Conservation (phyloP, 2,888 invertebrate genomes). For the Leptopterna dolabrata region DNA sequence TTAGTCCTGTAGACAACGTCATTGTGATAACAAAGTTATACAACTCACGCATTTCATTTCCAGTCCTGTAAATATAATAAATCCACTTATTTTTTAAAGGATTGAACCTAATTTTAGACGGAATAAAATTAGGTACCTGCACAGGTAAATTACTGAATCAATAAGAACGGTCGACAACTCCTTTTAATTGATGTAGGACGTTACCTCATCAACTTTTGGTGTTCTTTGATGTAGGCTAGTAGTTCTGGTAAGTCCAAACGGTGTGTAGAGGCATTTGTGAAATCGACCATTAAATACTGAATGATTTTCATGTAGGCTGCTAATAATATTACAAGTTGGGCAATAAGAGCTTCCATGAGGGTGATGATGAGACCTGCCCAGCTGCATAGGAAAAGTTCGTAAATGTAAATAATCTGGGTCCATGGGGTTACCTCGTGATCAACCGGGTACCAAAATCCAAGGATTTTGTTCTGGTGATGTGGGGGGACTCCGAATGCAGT, state of each 20-base stretch:
- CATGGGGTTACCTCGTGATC: not conserved
- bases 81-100: too few relatives aligned
- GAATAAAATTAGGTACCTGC: too few relatives aligned
- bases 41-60: not conserved
- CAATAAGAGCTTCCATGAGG: not conserved
- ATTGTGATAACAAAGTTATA: conserved; percentile 19
- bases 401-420: conserved; percentile 27
- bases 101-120: too few relatives aligned
- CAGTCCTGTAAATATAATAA: not conserved
- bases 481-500: not conserved
- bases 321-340: conserved; percentile 2
- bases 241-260: not conserved
- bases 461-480: not conserved
- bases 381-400: not conserved
- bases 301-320: not conserved
- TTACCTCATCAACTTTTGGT: not conserved
- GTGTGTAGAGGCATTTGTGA: not conserved
- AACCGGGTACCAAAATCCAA: conserved; percentile 28
- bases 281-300: not conserved
- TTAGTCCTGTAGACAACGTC: not conserved
- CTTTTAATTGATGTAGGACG: not conserved
- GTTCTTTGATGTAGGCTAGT: not conserved
- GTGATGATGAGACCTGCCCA: conserved; percentile 8
- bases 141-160: too few relatives aligned
- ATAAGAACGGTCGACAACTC: too few relatives aligned